Base-by-base conservation (phyloP, 2,888 invertebrate genomes). In the Eumacrocentrus americanus region DNA sequence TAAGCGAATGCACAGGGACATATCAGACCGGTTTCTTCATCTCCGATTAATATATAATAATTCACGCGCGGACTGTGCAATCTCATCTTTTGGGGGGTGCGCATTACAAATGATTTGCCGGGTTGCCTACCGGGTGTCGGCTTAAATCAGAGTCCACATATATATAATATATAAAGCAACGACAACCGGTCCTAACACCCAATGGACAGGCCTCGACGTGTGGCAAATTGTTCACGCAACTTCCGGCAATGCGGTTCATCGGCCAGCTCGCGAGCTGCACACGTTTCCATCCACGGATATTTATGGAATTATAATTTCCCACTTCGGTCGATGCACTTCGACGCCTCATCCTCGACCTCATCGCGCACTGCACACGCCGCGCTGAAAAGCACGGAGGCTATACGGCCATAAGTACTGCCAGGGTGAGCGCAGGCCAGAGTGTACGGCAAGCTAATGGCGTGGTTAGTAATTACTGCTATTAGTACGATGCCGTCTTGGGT, bases 391-490 rank as follows among this genome's bases (percentile, higher is more conserved):
- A 42, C 42, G n/a, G 42, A 16, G 42, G 20, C 42, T 42, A 42
- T 20, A 6, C 9, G 50, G 50, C 50, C 29, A 50, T 34, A 50
- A 50, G 50, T 34, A 47, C 25, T 14, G 14, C 14, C 47, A 25
- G n/a, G 25, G 25, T 25, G 25, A 35, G 35, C 23, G 18, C 42
- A 22, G 40, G 47, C 60, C 47, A 48, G 44, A 34, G 63, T 57
- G 53, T 47, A 38, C n/a, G 47, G 70, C 66, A 64, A 66, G 65
- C 67, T 68, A 71, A 72, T 72, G 66, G 67, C 61, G 47, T 54
- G 63, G 60, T 61, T 68, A 64, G 68, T 70, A 70, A 72, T 73
- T 70, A 67, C 60, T 65, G 66, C 72, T 68, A 70, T 71, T 71
- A 71, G 55, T 62, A 52, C 61, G 54, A 56, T 64, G 63, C 64